phyloP scores from a whole-genome alignment of 1,140 invertebrate species.

The Drosophila repleta region DNA sequence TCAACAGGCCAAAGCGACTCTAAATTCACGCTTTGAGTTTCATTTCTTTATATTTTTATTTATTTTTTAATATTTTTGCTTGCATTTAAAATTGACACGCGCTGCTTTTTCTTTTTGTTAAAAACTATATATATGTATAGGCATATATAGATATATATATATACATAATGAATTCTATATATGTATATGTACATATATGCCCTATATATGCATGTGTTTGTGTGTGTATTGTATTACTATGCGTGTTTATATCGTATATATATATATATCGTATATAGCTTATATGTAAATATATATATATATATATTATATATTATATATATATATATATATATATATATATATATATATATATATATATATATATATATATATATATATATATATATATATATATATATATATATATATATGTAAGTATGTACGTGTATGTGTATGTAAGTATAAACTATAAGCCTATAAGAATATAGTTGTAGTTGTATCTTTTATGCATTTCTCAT shows the following conservation, averaged over 20 bases:
- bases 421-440: constrained; percentile 61
- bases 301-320: no score
- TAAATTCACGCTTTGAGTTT: constrained; percentile 17
- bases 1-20: constrained; percentile 49
- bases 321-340: constrained; percentile 27
- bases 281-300: constrained; percentile 57
- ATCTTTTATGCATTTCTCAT: constrained; percentile 58
- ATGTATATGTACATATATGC: constrained; percentile 29
- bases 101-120: constrained; percentile 52
- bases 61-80: constrained; percentile 26
- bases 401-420: neutral
- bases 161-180: constrained; percentile 35
- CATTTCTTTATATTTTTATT: no score
- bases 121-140: constrained; percentile 64
- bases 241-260: constrained; percentile 51
- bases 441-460: constrained; percentile 82
- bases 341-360: constrained; percentile 4
- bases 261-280: constrained; percentile 49
- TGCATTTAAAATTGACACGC: constrained; percentile 75
- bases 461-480: constrained; percentile 80
- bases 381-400: constrained; percentile 42
- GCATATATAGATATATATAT: constrained; percentile 38
- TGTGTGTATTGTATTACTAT: constrained; percentile 57
- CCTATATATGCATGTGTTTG: constrained; percentile 14
- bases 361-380: constrained; percentile 64